phyloP scores from a whole-genome alignment of 2,888 invertebrate species.

The Nemoura dubitans region DNA sequence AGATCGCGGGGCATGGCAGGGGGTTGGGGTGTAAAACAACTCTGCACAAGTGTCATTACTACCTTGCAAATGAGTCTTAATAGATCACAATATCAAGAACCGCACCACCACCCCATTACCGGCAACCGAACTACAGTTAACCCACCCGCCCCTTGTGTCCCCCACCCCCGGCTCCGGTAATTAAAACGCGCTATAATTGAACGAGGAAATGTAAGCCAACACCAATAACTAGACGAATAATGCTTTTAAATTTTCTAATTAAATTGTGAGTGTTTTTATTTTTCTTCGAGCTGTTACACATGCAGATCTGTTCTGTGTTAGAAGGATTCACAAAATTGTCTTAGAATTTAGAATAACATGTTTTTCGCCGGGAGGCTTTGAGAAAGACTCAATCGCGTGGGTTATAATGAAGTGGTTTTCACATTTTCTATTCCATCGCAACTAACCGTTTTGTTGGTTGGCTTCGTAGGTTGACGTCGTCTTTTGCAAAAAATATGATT shows the following conservation, averaged over 20 bases:
- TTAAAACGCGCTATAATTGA: constrained; percentile 51
- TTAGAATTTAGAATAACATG: neutral
- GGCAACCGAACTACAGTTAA: constrained; percentile 15
- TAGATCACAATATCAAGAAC: constrained; percentile 44
- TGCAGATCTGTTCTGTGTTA: neutral
- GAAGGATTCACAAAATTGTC: constrained; percentile 16
- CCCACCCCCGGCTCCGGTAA: constrained; percentile 41
- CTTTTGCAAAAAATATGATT: too few relatives aligned
- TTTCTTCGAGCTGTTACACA: neutral
- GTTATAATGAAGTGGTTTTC: neutral
- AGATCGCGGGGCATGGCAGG: neutral
- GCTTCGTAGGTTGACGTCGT: too few relatives aligned
- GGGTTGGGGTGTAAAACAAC: neutral
- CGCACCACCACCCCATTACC: constrained; percentile 45
- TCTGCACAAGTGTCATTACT: constrained; percentile 16
- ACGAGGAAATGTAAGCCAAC: constrained; percentile 51
- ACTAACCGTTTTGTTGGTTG: too few relatives aligned
- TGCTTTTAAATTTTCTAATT: constrained; percentile 51
- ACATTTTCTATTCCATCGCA: too few relatives aligned
- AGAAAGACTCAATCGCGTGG: neutral
- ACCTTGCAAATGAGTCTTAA: constrained; percentile 28
- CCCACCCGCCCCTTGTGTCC: constrained; percentile 5
- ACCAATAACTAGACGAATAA: constrained; percentile 49
- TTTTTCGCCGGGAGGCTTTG: neutral
- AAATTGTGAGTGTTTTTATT: constrained; percentile 44